A percentile compares a stretch with the other conserved stretches of the same genome.
phyloP scores from a whole-genome alignment of 2,888 invertebrate genomes.

The Lutraria lutraria region DNA sequence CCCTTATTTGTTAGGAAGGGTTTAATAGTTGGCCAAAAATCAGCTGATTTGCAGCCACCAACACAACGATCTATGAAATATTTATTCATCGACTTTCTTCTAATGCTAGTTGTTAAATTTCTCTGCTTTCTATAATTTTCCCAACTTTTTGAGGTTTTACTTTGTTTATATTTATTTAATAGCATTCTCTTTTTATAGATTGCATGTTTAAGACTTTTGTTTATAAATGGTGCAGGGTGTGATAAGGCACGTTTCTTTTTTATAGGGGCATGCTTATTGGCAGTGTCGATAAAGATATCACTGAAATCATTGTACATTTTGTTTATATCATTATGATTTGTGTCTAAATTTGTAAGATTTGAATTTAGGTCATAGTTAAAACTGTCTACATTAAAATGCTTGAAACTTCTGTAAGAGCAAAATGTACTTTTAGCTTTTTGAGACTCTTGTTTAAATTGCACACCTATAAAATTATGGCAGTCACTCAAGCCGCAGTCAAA shows the following conservation, averaged over 20 bases:
- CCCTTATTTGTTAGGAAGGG: conserved; percentile 49
- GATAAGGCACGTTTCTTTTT: conserved; percentile 22
- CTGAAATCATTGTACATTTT: conserved; percentile 20
- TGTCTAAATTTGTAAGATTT: not conserved
- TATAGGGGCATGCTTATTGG: conserved; percentile 32
- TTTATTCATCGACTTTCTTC: conserved; percentile 50
- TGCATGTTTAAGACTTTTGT: conserved; percentile 40
- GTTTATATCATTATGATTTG: conserved; percentile 20
- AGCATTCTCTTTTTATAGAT: conserved; percentile 52
- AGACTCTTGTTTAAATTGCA: conserved; percentile 18
- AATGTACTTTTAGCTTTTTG: too few species aligned
- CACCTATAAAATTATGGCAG: conserved; percentile 48
- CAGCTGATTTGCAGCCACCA: conserved; percentile 35
- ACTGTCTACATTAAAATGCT: conserved; percentile 32
- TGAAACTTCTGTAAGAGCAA: conserved; percentile 39
- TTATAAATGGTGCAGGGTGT: conserved; percentile 45
- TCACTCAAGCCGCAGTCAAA: conserved; percentile 51
- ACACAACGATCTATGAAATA: too few species aligned
- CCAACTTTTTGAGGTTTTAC: conserved; percentile 41
- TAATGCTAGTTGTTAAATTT: conserved; percentile 39
- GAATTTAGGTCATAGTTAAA: conserved; percentile 29
- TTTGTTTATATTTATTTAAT: conserved; percentile 32
- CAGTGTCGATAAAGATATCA: not conserved
- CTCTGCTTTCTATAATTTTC: conserved; percentile 44
- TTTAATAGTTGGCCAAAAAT: conserved; percentile 51